phyloP scores from a whole-genome alignment of 2,113 vertebrate species.

The Nicator chloris region DNA sequence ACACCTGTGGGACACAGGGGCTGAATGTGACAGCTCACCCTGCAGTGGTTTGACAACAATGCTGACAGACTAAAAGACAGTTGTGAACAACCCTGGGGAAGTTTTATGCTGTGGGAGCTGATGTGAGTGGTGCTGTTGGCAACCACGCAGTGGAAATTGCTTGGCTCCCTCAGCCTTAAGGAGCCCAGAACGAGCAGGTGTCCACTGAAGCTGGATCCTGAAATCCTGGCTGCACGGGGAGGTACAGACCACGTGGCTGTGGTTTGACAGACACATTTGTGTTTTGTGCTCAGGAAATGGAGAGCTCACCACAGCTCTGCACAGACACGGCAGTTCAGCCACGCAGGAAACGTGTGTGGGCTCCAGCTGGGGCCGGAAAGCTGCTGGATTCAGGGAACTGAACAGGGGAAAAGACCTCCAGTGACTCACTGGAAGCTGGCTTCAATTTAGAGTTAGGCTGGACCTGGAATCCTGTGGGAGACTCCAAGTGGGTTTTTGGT shows the following conservation, averaged over 20 bases:
- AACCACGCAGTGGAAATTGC: accelerated
- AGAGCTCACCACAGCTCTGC: background rate
- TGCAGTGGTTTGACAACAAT: background rate
- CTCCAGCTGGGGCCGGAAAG: background rate
- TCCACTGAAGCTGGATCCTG: background rate
- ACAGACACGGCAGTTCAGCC: background rate
- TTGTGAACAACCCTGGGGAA: background rate
- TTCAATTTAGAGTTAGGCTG: background rate
- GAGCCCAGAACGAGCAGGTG: background rate
- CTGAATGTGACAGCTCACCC: background rate
- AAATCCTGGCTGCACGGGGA: background rate
- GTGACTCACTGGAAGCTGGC: background rate
- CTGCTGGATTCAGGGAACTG: background rate
- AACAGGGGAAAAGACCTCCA: background rate
- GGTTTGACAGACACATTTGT: background rate
- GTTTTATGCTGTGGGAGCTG: background rate
- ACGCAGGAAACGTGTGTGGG: background rate
- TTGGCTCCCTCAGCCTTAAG: background rate
- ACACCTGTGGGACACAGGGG: accelerated
- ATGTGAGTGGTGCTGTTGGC: background rate
- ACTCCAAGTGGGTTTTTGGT: background rate
- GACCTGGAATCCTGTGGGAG: background rate
- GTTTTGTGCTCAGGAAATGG: background rate
- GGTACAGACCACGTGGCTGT: accelerated
- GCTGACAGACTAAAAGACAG: background rate